phyloP scores from a whole-genome alignment of 2,888 invertebrate species.

The Drosophila aldrichi region DNA sequence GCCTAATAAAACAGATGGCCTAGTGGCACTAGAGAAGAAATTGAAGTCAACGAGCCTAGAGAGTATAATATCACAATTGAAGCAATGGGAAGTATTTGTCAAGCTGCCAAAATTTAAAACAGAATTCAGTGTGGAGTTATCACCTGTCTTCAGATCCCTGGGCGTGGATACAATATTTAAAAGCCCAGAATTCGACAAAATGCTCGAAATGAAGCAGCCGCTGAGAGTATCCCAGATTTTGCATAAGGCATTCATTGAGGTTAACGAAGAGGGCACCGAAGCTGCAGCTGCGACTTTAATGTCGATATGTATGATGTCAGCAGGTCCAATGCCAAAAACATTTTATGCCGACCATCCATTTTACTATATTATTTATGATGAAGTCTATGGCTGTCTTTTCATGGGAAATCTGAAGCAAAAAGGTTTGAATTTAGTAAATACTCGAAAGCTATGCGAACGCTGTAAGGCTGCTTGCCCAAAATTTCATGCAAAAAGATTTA shows the following conservation, averaged over 20 bases:
- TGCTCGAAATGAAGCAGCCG: not conserved
- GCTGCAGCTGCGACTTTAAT: slow-evolving; percentile 91
- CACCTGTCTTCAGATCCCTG: slow-evolving; percentile 85
- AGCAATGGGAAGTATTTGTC: slow-evolving; percentile 81
- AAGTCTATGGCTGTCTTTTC: slow-evolving; percentile 30
- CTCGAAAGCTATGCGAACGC: not conserved
- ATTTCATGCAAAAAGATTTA: not conserved
- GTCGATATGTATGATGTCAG: rapidly evolving
- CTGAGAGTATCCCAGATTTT: slow-evolving; percentile 87
- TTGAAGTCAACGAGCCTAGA: slow-evolving; percentile 86
- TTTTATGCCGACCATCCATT: slow-evolving; percentile 56
- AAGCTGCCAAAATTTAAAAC: slow-evolving; percentile 90
- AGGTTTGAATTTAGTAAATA: not conserved
- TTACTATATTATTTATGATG: slow-evolving; percentile 39
- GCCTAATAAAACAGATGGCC: slow-evolving; percentile 87
- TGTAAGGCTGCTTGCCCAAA: not conserved
- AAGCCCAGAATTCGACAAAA: slow-evolving; percentile 67
- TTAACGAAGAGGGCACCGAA: slow-evolving; percentile 94
- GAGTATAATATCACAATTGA: slow-evolving; percentile 86
- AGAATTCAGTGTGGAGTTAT: slow-evolving; percentile 52
- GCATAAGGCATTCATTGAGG: slow-evolving; percentile 94
- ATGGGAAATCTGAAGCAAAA: slow-evolving; percentile 23
- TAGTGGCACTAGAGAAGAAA: slow-evolving; percentile 87
- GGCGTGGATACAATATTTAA: slow-evolving; percentile 89
- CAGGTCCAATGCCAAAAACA: not conserved